A percentile compares a stretch with the other conserved stretches of the same genome.
Conservation (phyloP, 2,113 vertebrate species). For the Eublepharis macularius region DNA sequence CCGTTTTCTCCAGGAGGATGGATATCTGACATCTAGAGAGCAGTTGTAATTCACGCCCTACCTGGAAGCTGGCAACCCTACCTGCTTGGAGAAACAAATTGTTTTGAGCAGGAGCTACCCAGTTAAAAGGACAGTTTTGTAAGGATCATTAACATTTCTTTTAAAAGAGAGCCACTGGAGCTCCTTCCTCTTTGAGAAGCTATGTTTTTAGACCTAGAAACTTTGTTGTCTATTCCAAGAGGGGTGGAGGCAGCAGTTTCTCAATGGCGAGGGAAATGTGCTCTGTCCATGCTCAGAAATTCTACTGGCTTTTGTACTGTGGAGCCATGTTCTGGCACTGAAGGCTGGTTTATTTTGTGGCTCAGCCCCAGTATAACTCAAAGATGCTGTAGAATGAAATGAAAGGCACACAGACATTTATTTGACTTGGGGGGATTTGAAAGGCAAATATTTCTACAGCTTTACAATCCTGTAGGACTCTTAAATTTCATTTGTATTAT, state of each 20-base stretch:
- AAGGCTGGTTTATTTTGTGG: background rate
- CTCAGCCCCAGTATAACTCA: background rate
- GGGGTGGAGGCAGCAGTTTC: background rate
- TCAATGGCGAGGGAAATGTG: background rate
- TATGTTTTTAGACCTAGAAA: background rate
- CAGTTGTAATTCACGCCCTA: no score
- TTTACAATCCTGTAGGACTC: slow-evolving; percentile 9
- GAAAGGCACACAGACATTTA: slow-evolving; percentile 22
- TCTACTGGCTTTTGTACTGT: background rate
- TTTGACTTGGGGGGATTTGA: slow-evolving; percentile 5
- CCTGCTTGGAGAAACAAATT: no score
- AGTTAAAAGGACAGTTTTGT: background rate
- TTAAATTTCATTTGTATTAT: slow-evolving; percentile 23
- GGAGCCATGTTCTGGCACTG: background rate
- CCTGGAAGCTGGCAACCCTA: no score
- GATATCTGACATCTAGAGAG: no score
- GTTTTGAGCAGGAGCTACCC: no score
- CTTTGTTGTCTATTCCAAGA: background rate
- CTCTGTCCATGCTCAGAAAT: background rate
- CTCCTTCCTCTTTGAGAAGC: background rate
- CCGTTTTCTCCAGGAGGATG: no score
- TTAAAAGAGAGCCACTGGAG: background rate
- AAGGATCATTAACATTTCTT: background rate
- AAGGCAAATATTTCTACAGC: slow-evolving; percentile 25
- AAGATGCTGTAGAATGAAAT: background rate